phyloP scores from a whole-genome alignment of 2,888 invertebrate species.

The Drosophila merina region DNA sequence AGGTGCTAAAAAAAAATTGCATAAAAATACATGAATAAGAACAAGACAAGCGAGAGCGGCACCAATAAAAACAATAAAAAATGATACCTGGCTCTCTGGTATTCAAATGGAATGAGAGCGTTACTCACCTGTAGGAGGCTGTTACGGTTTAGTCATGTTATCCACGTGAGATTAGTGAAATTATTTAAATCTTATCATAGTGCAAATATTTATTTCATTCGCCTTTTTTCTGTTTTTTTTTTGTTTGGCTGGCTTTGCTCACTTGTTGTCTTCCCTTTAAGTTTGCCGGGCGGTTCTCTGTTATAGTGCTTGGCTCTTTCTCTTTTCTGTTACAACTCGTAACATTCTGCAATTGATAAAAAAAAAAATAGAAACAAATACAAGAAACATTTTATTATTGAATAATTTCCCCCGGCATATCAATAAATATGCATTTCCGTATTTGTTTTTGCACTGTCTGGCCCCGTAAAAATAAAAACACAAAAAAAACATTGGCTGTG shows the following conservation, averaged over 20 bases:
- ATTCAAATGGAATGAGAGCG: slow-evolving; percentile 2
- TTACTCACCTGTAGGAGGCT: not conserved
- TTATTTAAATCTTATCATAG: slow-evolving; percentile 35
- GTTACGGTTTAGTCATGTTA: not conserved
- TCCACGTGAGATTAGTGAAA: slow-evolving; percentile 16
- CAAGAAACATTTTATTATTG: slow-evolving; percentile 21
- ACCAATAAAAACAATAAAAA: slow-evolving; percentile 32
- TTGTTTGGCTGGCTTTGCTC: slow-evolving; percentile 46
- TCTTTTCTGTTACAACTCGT: slow-evolving; percentile 42
- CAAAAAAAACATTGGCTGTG: slow-evolving; percentile 48
- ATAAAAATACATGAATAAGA: slow-evolving; percentile 54
- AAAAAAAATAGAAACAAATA: slow-evolving; percentile 40
- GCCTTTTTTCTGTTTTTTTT: slow-evolving; percentile 8
- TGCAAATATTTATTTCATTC: slow-evolving; percentile 13
- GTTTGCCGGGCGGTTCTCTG: slow-evolving; percentile 43
- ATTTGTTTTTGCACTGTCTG: slow-evolving; percentile 43
- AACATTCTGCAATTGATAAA: slow-evolving; percentile 51
- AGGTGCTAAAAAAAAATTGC: slow-evolving; percentile 45
- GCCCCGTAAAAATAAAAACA: slow-evolving; percentile 64
- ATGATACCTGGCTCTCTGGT: not conserved
- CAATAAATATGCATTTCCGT: slow-evolving; percentile 34
- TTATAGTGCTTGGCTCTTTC: not conserved
- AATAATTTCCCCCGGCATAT: slow-evolving; percentile 32
- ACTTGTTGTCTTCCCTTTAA: slow-evolving; percentile 65
- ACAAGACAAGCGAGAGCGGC: slow-evolving; percentile 21